Percentiles rank a stretch among this genome's conserved stretches.
Conservation (phyloP, 2,888 invertebrate species). For the Dicranocentrus wangi region DNA sequence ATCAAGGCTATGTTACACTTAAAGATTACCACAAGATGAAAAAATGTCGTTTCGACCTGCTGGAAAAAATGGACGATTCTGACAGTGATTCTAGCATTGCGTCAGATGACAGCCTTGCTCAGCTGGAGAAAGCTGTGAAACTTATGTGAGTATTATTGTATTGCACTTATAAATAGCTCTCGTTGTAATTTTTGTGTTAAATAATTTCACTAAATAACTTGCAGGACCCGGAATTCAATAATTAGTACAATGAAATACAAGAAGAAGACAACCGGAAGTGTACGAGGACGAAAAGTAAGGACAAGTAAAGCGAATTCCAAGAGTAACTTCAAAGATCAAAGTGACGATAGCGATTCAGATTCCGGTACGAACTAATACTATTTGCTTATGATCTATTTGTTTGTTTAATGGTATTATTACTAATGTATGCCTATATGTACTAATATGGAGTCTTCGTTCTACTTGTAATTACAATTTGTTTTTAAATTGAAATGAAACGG, state of each 20-base stretch:
- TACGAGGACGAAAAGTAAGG: neutral
- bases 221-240: constrained; percentile 27
- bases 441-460: too few relatives aligned
- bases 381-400: too few relatives aligned
- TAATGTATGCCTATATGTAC: too few relatives aligned
- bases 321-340: neutral
- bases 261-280: constrained; percentile 11
- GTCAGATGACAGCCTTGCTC: constrained; percentile 29
- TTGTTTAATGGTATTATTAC: too few relatives aligned
- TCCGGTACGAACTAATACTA: too few relatives aligned
- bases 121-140: constrained; percentile 22
- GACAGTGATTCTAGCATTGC: neutral
- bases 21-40: constrained; percentile 23
- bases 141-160: constrained; percentile 30
- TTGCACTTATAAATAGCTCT: neutral
- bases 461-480: too few relatives aligned
- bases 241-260: constrained; percentile 21
- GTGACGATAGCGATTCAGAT: neutral
- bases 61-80: neutral
- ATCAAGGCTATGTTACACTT: constrained; percentile 18
- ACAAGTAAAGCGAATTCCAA: neutral
- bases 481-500: too few relatives aligned
- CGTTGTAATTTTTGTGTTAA: constrained; percentile 1
- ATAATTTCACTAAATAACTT: neutral
- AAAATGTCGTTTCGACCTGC: constrained; percentile 7